A percentile compares a stretch with the other conserved stretches of the same genome.
Conservation (phyloP, 2,113 vertebrate species). For the Carassius carassius region DNA sequence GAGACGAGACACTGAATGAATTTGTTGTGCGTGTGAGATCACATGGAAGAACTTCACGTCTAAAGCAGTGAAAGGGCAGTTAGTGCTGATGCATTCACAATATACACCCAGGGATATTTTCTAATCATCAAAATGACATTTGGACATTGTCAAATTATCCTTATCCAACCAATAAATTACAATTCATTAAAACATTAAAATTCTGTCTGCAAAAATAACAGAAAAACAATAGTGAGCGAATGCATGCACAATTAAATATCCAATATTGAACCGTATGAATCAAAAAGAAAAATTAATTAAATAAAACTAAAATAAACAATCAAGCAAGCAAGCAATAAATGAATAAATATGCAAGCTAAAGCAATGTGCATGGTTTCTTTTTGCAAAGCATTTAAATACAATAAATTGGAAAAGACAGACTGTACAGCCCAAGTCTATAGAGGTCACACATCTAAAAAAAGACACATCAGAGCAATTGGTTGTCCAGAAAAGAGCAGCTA, state of each 20-base stretch:
- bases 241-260: neutral
- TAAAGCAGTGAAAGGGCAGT: neutral
- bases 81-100: neutral
- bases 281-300: too few species aligned
- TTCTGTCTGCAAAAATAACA: neutral
- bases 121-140: neutral
- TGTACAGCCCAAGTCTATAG: neutral
- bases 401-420: neutral
- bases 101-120: neutral
- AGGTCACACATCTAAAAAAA: slow-evolving; percentile 3
- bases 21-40: slow-evolving; percentile 6
- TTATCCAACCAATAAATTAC: too few species aligned
- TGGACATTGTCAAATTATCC: neutral
- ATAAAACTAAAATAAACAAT: too few species aligned
- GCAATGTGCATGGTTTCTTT: neutral
- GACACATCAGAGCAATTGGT: neutral
- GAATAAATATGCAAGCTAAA: neutral
- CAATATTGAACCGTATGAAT: too few species aligned
- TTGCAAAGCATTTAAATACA: slow-evolving; percentile 4
- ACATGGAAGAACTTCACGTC: neutral
- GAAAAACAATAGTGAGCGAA: neutral
- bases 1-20: neutral
- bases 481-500: slow-evolving; percentile 1
- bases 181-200: neutral
- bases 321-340: neutral